These are phyloP conservation scores for Fratercula arctica DNA, from an alignment of 2,797 vertebrate species.

Conservation along the genomic window DNA sequence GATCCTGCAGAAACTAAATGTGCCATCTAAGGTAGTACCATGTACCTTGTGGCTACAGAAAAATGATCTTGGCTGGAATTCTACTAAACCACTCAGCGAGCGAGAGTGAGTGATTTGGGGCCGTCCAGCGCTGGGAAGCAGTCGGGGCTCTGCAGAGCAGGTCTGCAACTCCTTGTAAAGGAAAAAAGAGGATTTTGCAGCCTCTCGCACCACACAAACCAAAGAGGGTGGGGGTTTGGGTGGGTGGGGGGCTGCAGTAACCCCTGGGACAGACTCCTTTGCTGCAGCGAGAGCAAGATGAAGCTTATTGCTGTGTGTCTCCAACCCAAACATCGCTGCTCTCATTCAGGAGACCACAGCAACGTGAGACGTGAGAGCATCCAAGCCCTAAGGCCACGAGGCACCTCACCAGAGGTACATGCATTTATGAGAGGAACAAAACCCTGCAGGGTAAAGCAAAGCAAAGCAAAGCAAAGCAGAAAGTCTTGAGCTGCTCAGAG, in stretches of 20 bases:
- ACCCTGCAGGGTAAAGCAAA: background rate
- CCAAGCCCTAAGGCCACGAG: background rate
- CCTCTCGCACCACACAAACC: background rate
- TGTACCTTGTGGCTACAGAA: background rate
- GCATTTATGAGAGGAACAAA: background rate
- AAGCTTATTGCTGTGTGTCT: rapidly evolving
- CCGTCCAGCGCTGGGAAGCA: background rate
- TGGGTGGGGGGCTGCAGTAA: background rate
- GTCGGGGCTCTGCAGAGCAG: background rate
- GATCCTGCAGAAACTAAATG: background rate
- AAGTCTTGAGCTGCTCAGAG: background rate
- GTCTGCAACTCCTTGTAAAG: background rate
- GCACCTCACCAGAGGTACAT: background rate
- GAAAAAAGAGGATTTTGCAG: background rate
- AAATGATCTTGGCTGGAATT: background rate
- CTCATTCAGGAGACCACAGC: background rate
- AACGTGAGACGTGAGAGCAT: rapidly evolving
- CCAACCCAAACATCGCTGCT: rapidly evolving
- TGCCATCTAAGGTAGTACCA: background rate
- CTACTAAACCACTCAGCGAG: background rate
- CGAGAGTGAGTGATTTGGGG: background rate
- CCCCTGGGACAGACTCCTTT: too few species aligned
- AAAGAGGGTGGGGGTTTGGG: too few species aligned
- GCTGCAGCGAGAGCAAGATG: background rate
- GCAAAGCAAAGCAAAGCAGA: background rate